These are phyloP conservation scores for Garra rufa DNA, from an alignment of 2,113 vertebrate genomes.

Conservation along the genomic window DNA sequence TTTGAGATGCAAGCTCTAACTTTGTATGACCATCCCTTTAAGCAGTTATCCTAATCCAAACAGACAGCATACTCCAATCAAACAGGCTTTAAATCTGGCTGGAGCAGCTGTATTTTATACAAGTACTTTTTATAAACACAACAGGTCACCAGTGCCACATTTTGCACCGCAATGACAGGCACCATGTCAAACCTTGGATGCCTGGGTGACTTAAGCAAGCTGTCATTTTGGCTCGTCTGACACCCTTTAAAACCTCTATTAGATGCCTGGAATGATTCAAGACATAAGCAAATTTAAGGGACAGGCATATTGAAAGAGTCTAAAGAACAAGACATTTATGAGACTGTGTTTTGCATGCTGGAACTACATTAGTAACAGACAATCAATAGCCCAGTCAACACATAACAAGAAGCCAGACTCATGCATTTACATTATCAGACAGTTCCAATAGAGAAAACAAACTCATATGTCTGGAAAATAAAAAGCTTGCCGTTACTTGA, in stretches of 20 bases:
- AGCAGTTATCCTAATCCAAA: conserved; percentile 3
- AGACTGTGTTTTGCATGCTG: conserved; percentile 16
- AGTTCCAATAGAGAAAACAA: not conserved
- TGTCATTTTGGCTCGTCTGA: not conserved
- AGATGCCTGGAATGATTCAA: not conserved
- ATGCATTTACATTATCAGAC: not conserved
- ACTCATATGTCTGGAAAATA: no score
- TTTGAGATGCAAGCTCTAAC: not conserved
- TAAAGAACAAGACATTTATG: not conserved
- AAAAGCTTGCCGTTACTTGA: not conserved
- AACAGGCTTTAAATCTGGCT: not conserved
- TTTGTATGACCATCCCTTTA: not conserved
- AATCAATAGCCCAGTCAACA: conserved; percentile 12
- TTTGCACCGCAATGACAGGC: not conserved
- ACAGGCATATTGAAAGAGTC: not conserved
- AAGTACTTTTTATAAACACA: conserved; percentile 8
- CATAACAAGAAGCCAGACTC: not conserved
- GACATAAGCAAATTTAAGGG: not conserved
- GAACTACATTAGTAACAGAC: conserved; percentile 32
- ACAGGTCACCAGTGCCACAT: conserved; percentile 5
- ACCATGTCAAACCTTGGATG: not conserved
- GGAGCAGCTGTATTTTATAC: conserved; percentile 11
- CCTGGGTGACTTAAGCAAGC: not conserved
- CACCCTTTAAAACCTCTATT: not conserved
- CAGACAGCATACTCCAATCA: not conserved